Base-by-base conservation (phyloP, 2,113 vertebrate species). In the Catharus fuscescens region DNA sequence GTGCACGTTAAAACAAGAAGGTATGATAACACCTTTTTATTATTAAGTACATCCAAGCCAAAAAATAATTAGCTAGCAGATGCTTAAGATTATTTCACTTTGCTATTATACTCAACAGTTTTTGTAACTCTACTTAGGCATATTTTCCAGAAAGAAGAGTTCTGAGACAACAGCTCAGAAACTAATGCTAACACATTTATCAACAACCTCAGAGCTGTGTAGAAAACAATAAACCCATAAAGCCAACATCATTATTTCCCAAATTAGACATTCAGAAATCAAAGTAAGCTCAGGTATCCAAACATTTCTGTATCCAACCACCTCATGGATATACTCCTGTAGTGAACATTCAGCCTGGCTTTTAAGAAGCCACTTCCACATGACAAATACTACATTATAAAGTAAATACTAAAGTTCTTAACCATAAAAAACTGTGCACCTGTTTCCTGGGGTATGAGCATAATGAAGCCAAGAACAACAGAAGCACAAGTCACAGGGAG, bases 401-500 rank as follows among this genome's bases (percentile, higher is more conserved):
- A 32, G 44, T 6, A 64, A 93, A 61, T 44, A 56, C 0, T 79
- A 10, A 71, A 52, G 47, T 42, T 72, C 45, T 91, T 61, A 60
- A 62, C 38, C n/a, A 81, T 40, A 80, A 90, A 57, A 62, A 92
- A 59, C 62, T 60, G 78, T 95, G 95, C 95, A 92, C 78, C 85
- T 93, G 85, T 80, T 94, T 96, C 70, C 85, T 96, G 69, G 73
- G 90, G 50, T 36, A 90, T 8, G 28, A 82, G n/a, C 28, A 48
- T 50, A 91, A 84, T 0, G 19, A 93, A 86, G 85, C 93, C 92
- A 94, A 94, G 59, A 93, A 91, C 60, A 95, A 95, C 66, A 95
- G 91, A 94, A 95, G 85, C 52, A 93, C 71, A 93, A 96, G 62
- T 89, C 93, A 5, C 45, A 82, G 76, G 53, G 71, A 70, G 78